These are phyloP conservation scores for Pavo muticus DNA, from an alignment of 2,113 vertebrate species.

Conservation along the genomic window DNA sequence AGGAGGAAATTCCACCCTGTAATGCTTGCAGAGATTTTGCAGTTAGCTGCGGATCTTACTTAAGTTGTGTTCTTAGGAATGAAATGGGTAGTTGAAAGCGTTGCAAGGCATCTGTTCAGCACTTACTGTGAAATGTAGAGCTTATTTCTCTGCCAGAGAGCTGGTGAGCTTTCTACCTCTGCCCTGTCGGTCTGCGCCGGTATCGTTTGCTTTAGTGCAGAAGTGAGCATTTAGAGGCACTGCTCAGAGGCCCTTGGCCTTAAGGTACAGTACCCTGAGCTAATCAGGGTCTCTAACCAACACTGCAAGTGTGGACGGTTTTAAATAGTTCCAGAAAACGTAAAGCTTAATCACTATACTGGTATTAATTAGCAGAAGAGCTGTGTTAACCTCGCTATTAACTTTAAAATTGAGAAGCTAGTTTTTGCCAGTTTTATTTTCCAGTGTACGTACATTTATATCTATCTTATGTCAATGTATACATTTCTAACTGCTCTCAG, in stretches of 20 bases:
- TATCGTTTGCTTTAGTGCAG: not conserved
- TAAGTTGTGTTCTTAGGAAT: not conserved
- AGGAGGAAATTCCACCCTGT: not conserved
- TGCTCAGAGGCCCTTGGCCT: not conserved
- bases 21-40: not conserved
- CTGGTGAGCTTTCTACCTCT: not conserved
- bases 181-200: not conserved
- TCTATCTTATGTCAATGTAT: not conserved
- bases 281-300: not conserved
- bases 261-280: rapidly evolving
- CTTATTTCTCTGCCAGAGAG: not conserved
- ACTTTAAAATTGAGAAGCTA: not conserved
- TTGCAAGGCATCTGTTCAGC: not conserved
- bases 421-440: not conserved
- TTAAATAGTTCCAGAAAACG: not conserved
- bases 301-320: not conserved
- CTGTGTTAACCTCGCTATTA: not conserved
- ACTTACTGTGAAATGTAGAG: not conserved
- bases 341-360: not conserved
- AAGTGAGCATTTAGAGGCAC: not conserved
- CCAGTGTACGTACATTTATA: not conserved
- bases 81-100: not conserved
- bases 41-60: not conserved
- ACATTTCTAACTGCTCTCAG: not conserved
- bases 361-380: not conserved